Conservation (phyloP, 2,888 invertebrate species). For the Fragum whitleyi region DNA sequence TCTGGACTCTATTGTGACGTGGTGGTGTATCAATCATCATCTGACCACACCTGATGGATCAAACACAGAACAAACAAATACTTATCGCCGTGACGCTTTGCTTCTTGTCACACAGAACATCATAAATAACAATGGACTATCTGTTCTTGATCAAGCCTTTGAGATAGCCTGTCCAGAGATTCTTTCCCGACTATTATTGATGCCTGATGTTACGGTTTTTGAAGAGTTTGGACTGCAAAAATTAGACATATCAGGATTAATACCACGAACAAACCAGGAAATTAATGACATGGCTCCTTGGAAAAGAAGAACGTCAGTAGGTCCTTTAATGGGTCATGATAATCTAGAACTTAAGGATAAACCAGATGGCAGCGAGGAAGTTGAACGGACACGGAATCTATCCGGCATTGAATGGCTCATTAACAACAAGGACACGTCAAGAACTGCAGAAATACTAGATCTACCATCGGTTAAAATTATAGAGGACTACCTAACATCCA, state of each 20-base stretch:
- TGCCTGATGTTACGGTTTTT: constrained; percentile 72
- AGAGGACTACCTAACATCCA: constrained; percentile 75
- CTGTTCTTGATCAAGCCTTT: constrained; percentile 75
- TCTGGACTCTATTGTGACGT: constrained; percentile 65
- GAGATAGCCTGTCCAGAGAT: constrained; percentile 66
- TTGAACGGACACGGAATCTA: not conserved
- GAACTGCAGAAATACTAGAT: constrained; percentile 77
- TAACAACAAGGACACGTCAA: constrained; percentile 63
- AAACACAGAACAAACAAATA: constrained; percentile 54
- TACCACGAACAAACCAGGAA: constrained; percentile 67
- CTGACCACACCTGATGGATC: constrained; percentile 67
- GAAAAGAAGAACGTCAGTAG: not conserved
- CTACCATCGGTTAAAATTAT: constrained; percentile 77
- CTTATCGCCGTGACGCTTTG: constrained; percentile 69
- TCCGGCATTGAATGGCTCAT: constrained; percentile 79
- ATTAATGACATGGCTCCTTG: constrained; percentile 35
- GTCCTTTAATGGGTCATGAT: not conserved
- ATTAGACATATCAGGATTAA: constrained; percentile 79
- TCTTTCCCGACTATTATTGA: constrained; percentile 42
- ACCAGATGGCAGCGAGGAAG: not conserved
- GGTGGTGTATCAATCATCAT: constrained; percentile 77
- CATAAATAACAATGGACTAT: constrained; percentile 71
- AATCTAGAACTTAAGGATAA: not conserved
- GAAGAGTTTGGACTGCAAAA: constrained; percentile 33
- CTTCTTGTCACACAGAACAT: constrained; percentile 69